These are phyloP conservation scores for Drosophila sordidapex DNA, from an alignment of 2,888 invertebrate species.

Conservation along the genomic window DNA sequence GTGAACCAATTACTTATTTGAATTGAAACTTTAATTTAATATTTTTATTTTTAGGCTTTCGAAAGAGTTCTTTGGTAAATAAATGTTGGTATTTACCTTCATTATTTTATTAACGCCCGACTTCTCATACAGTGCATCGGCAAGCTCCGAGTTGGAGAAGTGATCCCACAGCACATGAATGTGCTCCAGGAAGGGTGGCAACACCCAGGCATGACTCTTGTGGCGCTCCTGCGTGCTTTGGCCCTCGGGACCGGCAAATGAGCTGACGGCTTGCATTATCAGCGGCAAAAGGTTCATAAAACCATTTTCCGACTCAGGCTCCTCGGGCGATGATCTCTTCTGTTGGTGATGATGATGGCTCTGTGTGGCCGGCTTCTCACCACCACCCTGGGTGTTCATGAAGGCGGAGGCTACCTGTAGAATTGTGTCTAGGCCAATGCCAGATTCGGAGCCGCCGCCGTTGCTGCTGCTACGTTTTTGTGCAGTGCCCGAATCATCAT, in stretches of 20 bases:
- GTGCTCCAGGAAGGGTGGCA: constrained; percentile 90
- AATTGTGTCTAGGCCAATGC: constrained; percentile 86
- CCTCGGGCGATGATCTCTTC: constrained; percentile 67
- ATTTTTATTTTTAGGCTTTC: neutral
- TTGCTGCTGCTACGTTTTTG: constrained; percentile 60
- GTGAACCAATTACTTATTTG: neutral
- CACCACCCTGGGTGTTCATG: constrained; percentile 83
- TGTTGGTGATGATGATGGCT: constrained; percentile 67
- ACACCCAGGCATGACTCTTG: constrained; percentile 89
- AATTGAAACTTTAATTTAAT: neutral
- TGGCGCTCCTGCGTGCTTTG: constrained; percentile 87
- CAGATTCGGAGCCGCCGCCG: constrained; percentile 80
- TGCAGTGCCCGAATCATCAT: constrained; percentile 51
- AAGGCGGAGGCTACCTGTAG: constrained; percentile 87
- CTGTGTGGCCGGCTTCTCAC: constrained; percentile 65
- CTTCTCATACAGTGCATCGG: constrained; percentile 90
- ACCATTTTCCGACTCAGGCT: constrained; percentile 73
- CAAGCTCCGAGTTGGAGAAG: constrained; percentile 91
- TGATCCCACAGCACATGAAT: constrained; percentile 91
- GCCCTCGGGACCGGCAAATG: constrained; percentile 88
- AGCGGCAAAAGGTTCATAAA: constrained; percentile 88
- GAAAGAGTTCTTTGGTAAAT: neutral
- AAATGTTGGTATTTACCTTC: constrained; percentile 82
- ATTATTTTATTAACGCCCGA: constrained; percentile 90
- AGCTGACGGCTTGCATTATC: constrained; percentile 88